Base-by-base conservation (phyloP, 2,797 vertebrate species). In the Danio albolineatus region DNA sequence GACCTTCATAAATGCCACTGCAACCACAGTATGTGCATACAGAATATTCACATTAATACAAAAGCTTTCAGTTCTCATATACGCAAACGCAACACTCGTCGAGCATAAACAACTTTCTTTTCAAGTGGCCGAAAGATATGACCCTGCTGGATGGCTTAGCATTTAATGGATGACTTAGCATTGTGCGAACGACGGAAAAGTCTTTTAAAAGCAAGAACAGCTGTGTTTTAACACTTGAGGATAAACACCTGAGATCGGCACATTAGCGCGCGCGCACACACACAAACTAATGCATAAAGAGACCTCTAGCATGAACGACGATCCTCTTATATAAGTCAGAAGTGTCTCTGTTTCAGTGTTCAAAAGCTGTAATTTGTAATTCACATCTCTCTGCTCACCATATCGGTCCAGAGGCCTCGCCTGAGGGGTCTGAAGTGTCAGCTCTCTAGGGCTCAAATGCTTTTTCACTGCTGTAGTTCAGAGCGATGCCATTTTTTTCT, bases 201-300 rank as follows among this genome's bases (percentile, higher is more conserved):
- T 78, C 13, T 59, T 13, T 59, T 59, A 36, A 57, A 78, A 39
- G 13, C 73, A 54, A 36, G 48, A 43, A 69, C 76, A 69, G 43
- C 76, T 70, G 56, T 2, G 46, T 19, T 61, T 78, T 41, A 41
- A 61, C 17, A 51, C 76, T 70, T 8, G 28, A 51, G 56, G 56
- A 78, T 28, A 70, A 78, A 70, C 76, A 78, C 56, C 56, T 78
- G 65, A 72, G 38, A 57, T 48, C 64, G 6, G 6, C n/a, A 72
- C n/a, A 71, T 41, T 60, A 48, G 67, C 19, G 28, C 3, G 28
- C 28, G 28, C 28, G n/a, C n/a, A 62, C 73, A 62, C 43, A 10
- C 53, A 59, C 51, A 49, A 38, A 60, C 28, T 17, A 28, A 67
- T 51, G 41, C 49, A 81, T 44, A 56, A 49, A 49, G 53, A 60